A percentile compares a stretch with the other conserved stretches of the same genome.
Conservation (phyloP, 2,113 vertebrate species). For the Rhodinocichla rosea region DNA sequence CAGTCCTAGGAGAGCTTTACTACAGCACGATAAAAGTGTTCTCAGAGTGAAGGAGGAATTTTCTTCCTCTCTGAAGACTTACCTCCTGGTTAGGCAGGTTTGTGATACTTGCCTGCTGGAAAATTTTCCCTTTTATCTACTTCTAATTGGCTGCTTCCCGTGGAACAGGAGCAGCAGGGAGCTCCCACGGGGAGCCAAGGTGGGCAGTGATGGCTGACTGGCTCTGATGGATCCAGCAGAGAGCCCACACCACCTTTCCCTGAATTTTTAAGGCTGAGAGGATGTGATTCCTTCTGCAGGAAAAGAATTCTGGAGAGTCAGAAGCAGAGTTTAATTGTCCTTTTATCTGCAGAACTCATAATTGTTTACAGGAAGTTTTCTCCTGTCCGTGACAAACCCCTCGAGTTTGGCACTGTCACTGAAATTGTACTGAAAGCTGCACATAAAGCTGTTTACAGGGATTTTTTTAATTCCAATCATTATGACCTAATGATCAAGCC, state of each 20-base stretch:
- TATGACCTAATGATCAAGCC: slow-evolving; percentile 41
- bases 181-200: background rate
- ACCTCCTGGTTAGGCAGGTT: background rate
- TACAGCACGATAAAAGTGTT: background rate
- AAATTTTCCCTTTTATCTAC: background rate
- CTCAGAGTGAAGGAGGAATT: background rate
- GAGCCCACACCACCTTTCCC: background rate
- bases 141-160: slow-evolving; percentile 13
- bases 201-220: background rate
- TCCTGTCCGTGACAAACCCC: background rate
- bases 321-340: background rate
- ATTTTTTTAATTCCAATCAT: slow-evolving; percentile 7
- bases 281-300: background rate
- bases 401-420: background rate
- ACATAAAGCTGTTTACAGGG: background rate
- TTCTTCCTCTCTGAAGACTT: background rate
- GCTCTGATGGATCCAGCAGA: background rate
- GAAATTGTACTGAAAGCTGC: background rate
- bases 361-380: background rate
- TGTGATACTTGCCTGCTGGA: background rate
- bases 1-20: background rate
- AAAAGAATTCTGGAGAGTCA: background rate
- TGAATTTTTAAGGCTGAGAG: background rate
- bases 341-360: background rate
- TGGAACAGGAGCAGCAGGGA: background rate